Base-by-base conservation (phyloP, 2,113 vertebrate species). In the Abramis brama region DNA sequence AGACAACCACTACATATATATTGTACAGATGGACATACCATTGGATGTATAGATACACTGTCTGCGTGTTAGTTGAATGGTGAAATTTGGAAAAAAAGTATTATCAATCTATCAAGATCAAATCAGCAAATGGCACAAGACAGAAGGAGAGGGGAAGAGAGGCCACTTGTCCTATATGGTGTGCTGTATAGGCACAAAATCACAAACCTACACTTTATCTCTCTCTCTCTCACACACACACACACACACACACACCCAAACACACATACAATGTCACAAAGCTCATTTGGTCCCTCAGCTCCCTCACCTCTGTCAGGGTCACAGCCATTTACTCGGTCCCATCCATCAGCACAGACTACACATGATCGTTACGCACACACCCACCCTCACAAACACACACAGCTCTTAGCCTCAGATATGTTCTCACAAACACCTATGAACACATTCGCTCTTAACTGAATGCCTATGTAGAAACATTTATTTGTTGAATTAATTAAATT, bases 231-330 rank as follows among this genome's bases (percentile, higher is more conserved):
- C 33, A 12, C 30, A 17, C 50, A 5, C 30, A 17, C 50, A 5
- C 47, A 52, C 50, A 5, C 45, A 57, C 74, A 71, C 68, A 59
- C 64, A 66, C 74, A 64, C 86, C 74, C 39, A 52, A 52, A 83
- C 30, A 80, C 82, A 86, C 39, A 71, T 17, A 89, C 81, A 59
- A 43, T 79, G 64, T 71, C 74, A 74, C 68, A 66, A 13, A 76
- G 30, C 33, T 64, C 75, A 86, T 73, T 45, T 68, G 78, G 68
- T 86, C 71, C 52, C 70, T 75, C 27, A 74, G 25, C n/a, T 83
- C 33, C 33, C 33, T 33, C 33, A 33, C 64, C 62, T 84, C 82
- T 84, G 86, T 85, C 86, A 85, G 68, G 77, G 70, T 87, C 86
- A 83, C 23, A 83, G 80, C 33, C 71, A 83, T 57, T 87, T 76